These are phyloP conservation scores for Palloptera scutellata DNA, from an alignment of 2,888 invertebrate species.

Conservation along the genomic window DNA sequence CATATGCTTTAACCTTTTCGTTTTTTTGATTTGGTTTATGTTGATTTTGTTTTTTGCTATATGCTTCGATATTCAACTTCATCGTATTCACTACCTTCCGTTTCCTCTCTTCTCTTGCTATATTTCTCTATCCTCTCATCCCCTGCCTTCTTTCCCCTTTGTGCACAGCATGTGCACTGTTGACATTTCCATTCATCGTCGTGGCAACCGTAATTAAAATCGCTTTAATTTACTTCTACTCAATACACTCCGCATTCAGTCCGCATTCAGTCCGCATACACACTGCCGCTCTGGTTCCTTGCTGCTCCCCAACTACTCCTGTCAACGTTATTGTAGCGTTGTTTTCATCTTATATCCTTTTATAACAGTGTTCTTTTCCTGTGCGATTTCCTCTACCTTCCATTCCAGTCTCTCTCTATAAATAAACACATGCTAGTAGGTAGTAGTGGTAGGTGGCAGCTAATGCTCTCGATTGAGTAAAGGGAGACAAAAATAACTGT, in stretches of 20 bases:
- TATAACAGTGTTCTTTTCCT: not conserved
- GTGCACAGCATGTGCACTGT: slow-evolving; percentile 34
- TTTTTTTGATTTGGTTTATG: slow-evolving; percentile 4
- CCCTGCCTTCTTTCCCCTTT: slow-evolving; percentile 23
- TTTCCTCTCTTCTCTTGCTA: slow-evolving; percentile 12
- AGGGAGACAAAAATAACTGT: no score
- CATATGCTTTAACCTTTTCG: slow-evolving; percentile 34
- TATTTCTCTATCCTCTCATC: not conserved
- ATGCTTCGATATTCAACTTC: not conserved
- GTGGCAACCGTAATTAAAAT: slow-evolving; percentile 60
- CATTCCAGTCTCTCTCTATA: no score
- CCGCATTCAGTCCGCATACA: slow-evolving; percentile 39
- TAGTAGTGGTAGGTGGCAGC: no score
- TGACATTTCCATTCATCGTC: slow-evolving; percentile 59
- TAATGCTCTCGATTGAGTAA: no score
- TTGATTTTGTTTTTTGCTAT: slow-evolving; percentile 12
- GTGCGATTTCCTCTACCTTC: no score
- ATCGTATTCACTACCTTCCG: slow-evolving; percentile 41
- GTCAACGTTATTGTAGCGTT: no score
- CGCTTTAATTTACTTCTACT: slow-evolving; percentile 58
- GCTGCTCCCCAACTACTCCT: slow-evolving; percentile 4
- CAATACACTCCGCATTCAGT: slow-evolving; percentile 41
- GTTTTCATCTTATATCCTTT: not conserved
- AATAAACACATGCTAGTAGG: no score
- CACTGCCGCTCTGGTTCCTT: slow-evolving; percentile 29